Evolutionary conservation across 2,888 invertebrate genomes (phyloP).

Genomic region (Drosophila antonietae): DNA sequence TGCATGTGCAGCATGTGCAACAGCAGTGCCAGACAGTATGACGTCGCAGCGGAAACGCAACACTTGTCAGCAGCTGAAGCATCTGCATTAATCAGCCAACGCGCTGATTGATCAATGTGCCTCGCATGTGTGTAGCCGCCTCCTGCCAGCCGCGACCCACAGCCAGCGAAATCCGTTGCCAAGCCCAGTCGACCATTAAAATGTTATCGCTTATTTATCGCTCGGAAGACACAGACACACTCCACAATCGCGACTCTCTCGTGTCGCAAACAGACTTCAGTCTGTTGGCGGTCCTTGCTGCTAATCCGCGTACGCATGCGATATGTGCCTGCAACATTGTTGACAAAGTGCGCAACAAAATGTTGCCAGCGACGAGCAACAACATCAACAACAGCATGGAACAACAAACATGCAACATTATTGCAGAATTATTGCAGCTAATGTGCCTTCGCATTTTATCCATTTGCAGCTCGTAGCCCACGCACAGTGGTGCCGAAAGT

Average conservation of each 20-base stretch:
- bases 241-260: neutral
- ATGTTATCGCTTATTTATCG: constrained; percentile 76
- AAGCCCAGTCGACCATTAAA: constrained; percentile 58
- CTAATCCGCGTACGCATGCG: constrained; percentile 53
- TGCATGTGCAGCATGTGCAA: neutral
- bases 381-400: neutral
- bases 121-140: neutral
- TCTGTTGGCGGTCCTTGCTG: constrained; percentile 54
- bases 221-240: constrained; percentile 23
- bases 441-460: constrained; percentile 32
- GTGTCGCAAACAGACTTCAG: neutral
- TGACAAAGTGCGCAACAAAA: constrained; percentile 55
- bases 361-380: constrained; percentile 35
- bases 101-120: constrained; percentile 71
- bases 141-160: constrained; percentile 9
- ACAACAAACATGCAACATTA: constrained; percentile 21
- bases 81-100: constrained; percentile 65
- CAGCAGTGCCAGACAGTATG: constrained; percentile 59
- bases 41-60: constrained; percentile 67
- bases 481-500: constrained; percentile 26
- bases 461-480: neutral
- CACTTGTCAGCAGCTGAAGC: constrained; percentile 55
- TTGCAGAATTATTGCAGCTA: constrained; percentile 46
- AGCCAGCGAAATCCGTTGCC: constrained; percentile 3
- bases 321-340: constrained; percentile 55